These are phyloP conservation scores for Oscarella lobularis DNA, from an alignment of 37 sponge, comb jelly and placozoan species.

Conservation along the genomic window DNA sequence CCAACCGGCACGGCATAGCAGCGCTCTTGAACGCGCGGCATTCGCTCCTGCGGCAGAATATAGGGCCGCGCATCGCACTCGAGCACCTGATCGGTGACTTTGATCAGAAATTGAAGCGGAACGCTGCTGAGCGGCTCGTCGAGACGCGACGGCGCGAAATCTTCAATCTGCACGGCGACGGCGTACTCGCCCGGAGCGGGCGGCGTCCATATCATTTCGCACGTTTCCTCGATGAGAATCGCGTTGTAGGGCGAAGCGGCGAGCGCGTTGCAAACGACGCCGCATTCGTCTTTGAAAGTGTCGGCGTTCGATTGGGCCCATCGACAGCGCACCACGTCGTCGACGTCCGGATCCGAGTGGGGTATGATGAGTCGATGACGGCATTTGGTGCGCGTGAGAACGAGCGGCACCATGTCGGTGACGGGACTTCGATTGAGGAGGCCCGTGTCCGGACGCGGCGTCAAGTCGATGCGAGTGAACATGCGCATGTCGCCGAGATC, in stretches of 20 bases:
- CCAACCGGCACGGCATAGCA: neutral
- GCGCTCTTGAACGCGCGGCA: neutral
- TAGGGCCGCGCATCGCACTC: neutral
- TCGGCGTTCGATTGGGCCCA: neutral
- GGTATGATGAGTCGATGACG: neutral
- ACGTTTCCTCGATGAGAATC: neutral
- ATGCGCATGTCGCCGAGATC: neutral
- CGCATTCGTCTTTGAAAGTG: neutral
- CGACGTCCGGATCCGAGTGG: neutral
- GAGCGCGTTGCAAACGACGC: neutral
- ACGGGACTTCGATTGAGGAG: neutral
- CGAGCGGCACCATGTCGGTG: neutral
- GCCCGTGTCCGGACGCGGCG: neutral
- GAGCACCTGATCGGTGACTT: neutral
- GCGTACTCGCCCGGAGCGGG: neutral
- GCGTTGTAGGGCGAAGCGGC: neutral
- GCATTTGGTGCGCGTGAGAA: neutral
- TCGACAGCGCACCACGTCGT: neutral
- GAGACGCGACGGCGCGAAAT: neutral
- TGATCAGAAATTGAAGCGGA: neutral
- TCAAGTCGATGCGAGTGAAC: neutral
- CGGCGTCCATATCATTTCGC: neutral
- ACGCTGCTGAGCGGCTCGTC: neutral
- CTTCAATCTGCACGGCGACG: neutral
- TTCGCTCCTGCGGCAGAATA: neutral